Percentiles rank a stretch among this genome's conserved stretches.
Conservation (phyloP, 2,888 invertebrate species). For the Yponomeuta evonymella region DNA sequence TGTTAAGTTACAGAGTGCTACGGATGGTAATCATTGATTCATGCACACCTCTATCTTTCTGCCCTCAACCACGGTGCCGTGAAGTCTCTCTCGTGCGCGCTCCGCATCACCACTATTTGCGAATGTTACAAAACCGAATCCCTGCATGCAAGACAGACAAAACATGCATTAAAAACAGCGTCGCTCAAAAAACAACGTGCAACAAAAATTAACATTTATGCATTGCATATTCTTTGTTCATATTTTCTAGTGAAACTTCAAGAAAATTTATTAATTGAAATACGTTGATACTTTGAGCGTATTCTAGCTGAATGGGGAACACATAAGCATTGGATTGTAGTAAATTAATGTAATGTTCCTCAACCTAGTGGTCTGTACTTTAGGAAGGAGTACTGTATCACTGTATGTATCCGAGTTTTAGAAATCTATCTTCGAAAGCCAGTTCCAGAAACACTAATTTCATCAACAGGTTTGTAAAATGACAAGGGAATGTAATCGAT, state of each 20-base stretch:
- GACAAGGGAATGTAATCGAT: constrained; percentile 32
- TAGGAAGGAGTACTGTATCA: constrained; percentile 46
- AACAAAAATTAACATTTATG: constrained; percentile 82
- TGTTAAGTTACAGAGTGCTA: constrained; percentile 80
- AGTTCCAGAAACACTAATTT: constrained; percentile 10
- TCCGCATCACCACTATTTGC: constrained; percentile 99
- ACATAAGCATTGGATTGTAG: constrained; percentile 73
- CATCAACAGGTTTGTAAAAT: constrained; percentile 28
- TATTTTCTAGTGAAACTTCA: constrained; percentile 67
- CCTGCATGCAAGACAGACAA: constrained; percentile 99
- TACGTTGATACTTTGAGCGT: constrained; percentile 76
- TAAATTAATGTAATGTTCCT: constrained; percentile 61
- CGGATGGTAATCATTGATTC: constrained; percentile 81
- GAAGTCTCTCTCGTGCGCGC: constrained; percentile 99
- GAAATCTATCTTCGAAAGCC: constrained; percentile 11
- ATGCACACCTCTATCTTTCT: constrained; percentile 99
- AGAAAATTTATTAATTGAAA: constrained; percentile 64
- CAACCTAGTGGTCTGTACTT: constrained; percentile 65
- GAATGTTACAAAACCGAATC: constrained; percentile 99
- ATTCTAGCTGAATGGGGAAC: constrained; percentile 72
- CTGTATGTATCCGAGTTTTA: constrained; percentile 37
- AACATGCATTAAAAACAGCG: constrained; percentile 93
- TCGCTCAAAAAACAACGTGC: constrained; percentile 87
- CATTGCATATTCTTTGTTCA: constrained; percentile 74
- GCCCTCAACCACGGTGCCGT: constrained; percentile 99